phyloP scores from a whole-genome alignment of 2,888 invertebrate species.

The Strigamia crassipes region DNA sequence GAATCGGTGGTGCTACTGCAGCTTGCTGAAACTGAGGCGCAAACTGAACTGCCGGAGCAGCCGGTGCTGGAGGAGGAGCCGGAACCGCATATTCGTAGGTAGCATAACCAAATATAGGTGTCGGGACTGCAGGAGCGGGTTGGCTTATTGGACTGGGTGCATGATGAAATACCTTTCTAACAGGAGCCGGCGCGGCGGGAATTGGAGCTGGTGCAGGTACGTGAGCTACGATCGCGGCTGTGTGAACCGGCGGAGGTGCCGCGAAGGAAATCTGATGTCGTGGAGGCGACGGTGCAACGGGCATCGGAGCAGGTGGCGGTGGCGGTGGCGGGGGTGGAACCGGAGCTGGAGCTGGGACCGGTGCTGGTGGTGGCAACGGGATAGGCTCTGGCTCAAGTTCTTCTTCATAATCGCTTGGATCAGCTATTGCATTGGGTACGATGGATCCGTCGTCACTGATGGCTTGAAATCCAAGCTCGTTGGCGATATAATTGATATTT shows the following conservation, averaged over 20 bases:
- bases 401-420: not conserved
- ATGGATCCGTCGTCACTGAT: not conserved
- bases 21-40: not conserved
- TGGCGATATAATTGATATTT: conserved; percentile 38
- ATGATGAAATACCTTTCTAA: not conserved
- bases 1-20: not conserved
- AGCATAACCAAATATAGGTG: not conserved
- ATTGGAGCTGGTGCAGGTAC: conserved; percentile 4
- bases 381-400: not conserved
- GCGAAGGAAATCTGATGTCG: not conserved
- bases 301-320: not conserved
- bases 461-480: conserved; percentile 44
- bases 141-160: not conserved
- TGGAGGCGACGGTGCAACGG: not conserved
- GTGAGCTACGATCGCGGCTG: not conserved
- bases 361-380: not conserved
- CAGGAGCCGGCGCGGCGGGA: not conserved
- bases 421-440: conserved; percentile 17
- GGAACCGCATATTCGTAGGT: conserved; percentile 11
- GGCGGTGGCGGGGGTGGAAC: not conserved
- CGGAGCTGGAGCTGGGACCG: not conserved
- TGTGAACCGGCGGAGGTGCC: not conserved
- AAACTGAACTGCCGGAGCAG: not conserved
- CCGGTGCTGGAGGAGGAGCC: not conserved
- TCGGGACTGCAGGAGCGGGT: not conserved